Conservation (phyloP, 2,113 vertebrate genomes). For the Microtus montanus region DNA sequence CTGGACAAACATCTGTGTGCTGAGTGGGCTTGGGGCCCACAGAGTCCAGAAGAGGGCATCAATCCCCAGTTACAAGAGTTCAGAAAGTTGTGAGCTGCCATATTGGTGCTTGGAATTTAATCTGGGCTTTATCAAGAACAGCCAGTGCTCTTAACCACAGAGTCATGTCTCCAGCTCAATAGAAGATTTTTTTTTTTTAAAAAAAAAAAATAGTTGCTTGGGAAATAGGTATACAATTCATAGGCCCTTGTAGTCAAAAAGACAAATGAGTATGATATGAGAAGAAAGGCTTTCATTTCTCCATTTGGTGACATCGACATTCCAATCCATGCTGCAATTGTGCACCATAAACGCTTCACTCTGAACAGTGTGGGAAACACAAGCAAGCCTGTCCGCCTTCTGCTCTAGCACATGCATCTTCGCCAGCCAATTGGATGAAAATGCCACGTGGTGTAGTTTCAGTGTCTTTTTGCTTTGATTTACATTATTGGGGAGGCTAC, state of each 20-base stretch:
- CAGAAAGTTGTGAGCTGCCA: neutral
- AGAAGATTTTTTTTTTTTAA: neutral
- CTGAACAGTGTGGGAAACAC: neutral
- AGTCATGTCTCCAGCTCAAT: neutral
- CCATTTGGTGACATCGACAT: neutral
- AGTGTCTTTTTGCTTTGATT: neutral
- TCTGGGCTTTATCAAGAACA: neutral
- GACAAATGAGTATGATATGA: neutral
- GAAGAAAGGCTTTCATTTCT: neutral
- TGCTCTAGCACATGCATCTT: neutral
- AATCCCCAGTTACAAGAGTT: neutral
- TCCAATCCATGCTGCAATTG: neutral
- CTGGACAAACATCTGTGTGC: neutral
- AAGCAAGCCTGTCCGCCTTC: neutral
- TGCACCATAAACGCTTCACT: neutral
- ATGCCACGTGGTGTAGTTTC: neutral
- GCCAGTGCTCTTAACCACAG: neutral
- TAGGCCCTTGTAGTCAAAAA: neutral
- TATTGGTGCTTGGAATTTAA: neutral
- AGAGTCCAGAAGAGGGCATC: neutral
- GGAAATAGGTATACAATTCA: neutral
- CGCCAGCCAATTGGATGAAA: neutral
- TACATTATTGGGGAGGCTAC: neutral
- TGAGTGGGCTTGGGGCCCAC: neutral
- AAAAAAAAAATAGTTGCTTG: neutral